Conservation (phyloP, 2,888 invertebrate genomes). For the Lottia gigantea region DNA sequence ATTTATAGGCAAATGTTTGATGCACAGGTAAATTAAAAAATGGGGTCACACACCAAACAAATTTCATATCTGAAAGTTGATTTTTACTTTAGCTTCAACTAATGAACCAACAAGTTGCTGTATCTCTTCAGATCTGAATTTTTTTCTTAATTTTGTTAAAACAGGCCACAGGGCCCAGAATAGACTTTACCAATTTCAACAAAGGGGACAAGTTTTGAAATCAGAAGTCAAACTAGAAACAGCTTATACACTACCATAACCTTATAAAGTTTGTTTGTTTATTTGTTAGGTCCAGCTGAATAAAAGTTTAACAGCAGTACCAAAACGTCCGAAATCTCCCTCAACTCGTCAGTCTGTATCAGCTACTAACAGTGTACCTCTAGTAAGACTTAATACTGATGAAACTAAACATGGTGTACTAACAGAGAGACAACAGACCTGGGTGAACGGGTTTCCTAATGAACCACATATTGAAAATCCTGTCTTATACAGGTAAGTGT, state of each 20-base stretch:
- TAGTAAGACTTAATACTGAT: constrained; percentile 50
- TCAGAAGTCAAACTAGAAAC: no score
- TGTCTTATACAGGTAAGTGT: constrained; percentile 61
- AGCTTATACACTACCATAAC: no score
- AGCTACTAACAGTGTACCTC: constrained; percentile 42
- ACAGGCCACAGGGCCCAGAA: no score
- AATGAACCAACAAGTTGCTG: no score
- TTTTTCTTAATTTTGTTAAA: no score
- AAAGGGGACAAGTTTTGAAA: no score
- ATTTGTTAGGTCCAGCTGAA: constrained; percentile 57
- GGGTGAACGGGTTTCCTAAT: constrained; percentile 65
- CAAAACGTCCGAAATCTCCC: constrained; percentile 16
- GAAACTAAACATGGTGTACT: constrained; percentile 58
- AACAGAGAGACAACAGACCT: constrained; percentile 58
- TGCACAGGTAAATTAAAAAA: constrained; percentile 59
- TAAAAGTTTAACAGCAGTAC: constrained; percentile 41
- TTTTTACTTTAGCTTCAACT: no score
- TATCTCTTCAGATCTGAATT: no score
- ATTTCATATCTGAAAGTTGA: no score
- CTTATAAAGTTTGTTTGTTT: not conserved
- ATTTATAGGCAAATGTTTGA: constrained; percentile 69
- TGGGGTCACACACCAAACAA: no score
- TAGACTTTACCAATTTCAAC: no score
- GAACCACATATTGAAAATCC: constrained; percentile 65
- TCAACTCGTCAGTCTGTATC: constrained; percentile 6